Base-by-base conservation (phyloP, 2,888 invertebrate genomes). In the Rotaria macrura region DNA sequence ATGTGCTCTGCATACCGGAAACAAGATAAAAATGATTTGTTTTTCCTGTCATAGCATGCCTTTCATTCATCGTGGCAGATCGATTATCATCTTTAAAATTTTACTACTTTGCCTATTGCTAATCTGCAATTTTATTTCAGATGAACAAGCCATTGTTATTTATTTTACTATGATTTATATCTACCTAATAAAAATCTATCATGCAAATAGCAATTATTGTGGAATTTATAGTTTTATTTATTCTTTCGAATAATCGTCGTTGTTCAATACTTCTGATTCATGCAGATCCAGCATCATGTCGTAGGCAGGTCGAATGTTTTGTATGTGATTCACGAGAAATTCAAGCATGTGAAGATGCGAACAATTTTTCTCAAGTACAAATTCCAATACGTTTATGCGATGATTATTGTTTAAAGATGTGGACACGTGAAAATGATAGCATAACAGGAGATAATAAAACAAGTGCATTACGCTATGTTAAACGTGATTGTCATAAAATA, bases 321-420 rank as follows among this genome's bases (percentile, higher is more conserved):
- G 20, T 79, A 43, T 79, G 79, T n/a, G 79, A 79, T 43, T 79
- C 79, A 43, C 79, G 79, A 25, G 79, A 79, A 43, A 79, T 79
- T 43, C 79, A 40, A 43, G 79, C 23, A n/a, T 79, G 79, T 43
- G 79, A 79, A 79, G 43, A 79, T 79, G 20, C 79, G 43, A 40
- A 14, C 25, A 79, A 79, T 79, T 79, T 79, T 79, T n/a, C 43
- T 6, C 79, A 79, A 43, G 79, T 79, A 43, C 79, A 79, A n/a
- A 79, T 79, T 43, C 79, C 79, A 20, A 79, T 20, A n/a, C 40
- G 43, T 12, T 79, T 79, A 79, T 79, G 79, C 43, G 79, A 79
- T 79, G 79, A 79, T 43, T 79, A 79, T 79, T 79, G 79, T 79
- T 25, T 79, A 79, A 79, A 79, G 43, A 79, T 79, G 79, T 79